Evolutionary conservation across 2,797 vertebrate genomes (phyloP).

Genomic region (Tadarida brasiliensis): DNA sequence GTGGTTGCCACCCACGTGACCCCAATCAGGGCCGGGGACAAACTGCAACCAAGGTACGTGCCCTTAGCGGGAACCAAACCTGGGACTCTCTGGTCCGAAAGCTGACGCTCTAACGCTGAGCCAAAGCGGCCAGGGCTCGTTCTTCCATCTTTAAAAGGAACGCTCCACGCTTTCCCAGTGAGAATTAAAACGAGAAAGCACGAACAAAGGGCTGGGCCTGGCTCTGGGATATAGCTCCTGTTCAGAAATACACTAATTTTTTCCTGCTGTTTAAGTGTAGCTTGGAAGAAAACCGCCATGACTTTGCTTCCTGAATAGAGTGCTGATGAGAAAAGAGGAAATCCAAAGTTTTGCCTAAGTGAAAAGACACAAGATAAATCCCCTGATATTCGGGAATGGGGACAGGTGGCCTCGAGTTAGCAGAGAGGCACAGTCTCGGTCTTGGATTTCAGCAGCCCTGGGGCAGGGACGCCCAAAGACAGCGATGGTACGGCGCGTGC

Average conservation of each 20-base stretch:
- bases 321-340: not conserved
- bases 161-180: not conserved
- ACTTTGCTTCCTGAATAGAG: not conserved
- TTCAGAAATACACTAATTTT: not conserved
- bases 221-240: not conserved
- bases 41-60: no score
- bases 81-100: no score
- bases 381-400: accelerated
- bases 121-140: no score
- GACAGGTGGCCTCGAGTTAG: accelerated
- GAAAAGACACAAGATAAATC: not conserved
- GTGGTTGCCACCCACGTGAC: no score
- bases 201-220: not conserved
- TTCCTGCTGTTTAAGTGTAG: not conserved
- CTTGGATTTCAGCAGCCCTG: not conserved
- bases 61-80: no score
- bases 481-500: accelerated
- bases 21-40: no score
- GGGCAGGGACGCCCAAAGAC: accelerated
- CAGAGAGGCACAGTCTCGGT: accelerated
- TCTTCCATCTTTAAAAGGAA: not conserved
- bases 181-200: not conserved
- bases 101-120: no score
- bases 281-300: not conserved
- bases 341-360: not conserved